A percentile compares a stretch with the other conserved stretches of the same genome.
Evolutionary conservation across 30 jellyfish, hydroid and myxozoan species (phyloP).

Genomic region (Chironex yamaguchii): DNA sequence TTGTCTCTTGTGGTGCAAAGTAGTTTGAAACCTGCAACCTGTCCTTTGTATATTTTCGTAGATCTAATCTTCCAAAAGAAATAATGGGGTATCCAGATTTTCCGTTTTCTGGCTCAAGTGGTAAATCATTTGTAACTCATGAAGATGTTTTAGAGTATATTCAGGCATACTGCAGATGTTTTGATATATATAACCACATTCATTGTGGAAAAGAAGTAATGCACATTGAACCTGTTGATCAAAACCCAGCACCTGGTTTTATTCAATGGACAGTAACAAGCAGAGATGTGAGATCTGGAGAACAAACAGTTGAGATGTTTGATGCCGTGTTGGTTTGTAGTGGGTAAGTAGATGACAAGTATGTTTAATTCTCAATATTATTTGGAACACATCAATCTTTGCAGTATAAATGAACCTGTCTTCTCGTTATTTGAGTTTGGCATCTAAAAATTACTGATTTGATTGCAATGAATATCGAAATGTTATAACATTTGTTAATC

Average conservation of each 20-base stretch:
- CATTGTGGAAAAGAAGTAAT: slow-evolving; percentile 48
- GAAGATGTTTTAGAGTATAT: slow-evolving; percentile 56
- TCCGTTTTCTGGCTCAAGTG: slow-evolving; percentile 55
- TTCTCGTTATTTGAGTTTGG: too few species aligned
- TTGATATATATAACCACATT: slow-evolving; percentile 24
- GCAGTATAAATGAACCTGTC: too few species aligned
- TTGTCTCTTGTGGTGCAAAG: too few species aligned
- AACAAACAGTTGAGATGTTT: slow-evolving; percentile 14
- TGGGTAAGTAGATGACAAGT: too few species aligned
- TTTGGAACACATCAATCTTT: too few species aligned
- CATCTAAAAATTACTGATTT: too few species aligned
- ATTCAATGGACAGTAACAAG: not conserved
- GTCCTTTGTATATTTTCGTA: too few species aligned
- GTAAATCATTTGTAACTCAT: slow-evolving; percentile 67
- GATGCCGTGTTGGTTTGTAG: slow-evolving; percentile 82
- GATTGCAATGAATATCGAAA: too few species aligned
- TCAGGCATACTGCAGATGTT: slow-evolving; percentile 46
- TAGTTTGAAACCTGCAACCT: too few species aligned
- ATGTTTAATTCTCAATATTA: too few species aligned
- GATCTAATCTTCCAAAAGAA: slow-evolving; percentile 88
- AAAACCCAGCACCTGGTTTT: not conserved
- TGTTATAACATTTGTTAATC: too few species aligned
- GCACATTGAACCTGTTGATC: slow-evolving; percentile 34
- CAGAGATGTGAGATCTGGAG: not conserved
- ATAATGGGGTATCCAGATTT: slow-evolving; percentile 87